A percentile compares a stretch with the other conserved stretches of the same genome.
Conservation (phyloP, 1,140 invertebrate species). For the Pseudomyrmex concolor region DNA sequence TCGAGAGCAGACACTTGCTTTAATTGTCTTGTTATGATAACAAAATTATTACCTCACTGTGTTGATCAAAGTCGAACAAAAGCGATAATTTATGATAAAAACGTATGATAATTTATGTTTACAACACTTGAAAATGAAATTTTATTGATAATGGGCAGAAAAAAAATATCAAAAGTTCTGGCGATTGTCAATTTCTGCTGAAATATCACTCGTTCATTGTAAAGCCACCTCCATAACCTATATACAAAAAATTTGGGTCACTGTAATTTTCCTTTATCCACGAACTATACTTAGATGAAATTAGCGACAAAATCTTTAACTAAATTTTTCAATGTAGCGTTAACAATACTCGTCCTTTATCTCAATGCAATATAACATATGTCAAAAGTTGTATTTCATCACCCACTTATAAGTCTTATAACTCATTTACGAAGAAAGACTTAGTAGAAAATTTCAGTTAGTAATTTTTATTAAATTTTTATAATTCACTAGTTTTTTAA, state of each 20-base stretch:
- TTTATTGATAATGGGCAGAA: not conserved
- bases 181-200: too few relatives aligned
- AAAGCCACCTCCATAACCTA: not conserved
- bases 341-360: not conserved
- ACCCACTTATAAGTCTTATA: too few relatives aligned
- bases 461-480: constrained; percentile 6
- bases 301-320: not conserved
- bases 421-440: not conserved
- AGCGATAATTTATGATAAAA: constrained; percentile 5
- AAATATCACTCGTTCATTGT: not conserved
- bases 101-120: too few relatives aligned
- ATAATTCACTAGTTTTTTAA: not conserved
- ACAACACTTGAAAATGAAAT: not conserved
- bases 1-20: not conserved
- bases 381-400: not conserved
- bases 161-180: not conserved
- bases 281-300: not conserved
- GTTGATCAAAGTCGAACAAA: not conserved
- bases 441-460: not conserved
- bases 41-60: not conserved
- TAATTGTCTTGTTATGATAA: constrained; percentile 6
- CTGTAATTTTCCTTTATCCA: not conserved
- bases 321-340: not conserved
- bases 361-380: not conserved
- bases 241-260: not conserved